Evolutionary conservation across 2,113 vertebrate species (phyloP).

Genomic region (Passer domesticus): DNA sequence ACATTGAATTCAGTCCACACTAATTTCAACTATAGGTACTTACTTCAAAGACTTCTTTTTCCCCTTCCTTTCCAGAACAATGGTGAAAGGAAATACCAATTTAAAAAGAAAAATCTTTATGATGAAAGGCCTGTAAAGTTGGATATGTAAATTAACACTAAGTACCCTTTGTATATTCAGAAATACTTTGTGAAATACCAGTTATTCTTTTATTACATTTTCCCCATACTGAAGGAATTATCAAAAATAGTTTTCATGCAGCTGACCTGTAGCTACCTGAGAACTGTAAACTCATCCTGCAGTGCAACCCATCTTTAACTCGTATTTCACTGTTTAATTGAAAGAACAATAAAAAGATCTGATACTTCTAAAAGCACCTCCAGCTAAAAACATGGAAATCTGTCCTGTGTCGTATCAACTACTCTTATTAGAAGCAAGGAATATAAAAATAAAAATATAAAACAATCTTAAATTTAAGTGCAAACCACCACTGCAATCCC

Average conservation of each 20-base stretch:
- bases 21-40: background rate
- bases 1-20: background rate
- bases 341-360: background rate
- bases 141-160: background rate
- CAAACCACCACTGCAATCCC: background rate
- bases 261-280: background rate
- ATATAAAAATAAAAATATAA: background rate
- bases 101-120: background rate
- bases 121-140: background rate
- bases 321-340: background rate
- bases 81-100: background rate
- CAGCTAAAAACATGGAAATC: background rate
- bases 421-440: background rate
- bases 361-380: background rate
- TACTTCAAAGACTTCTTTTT: background rate
- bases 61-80: background rate
- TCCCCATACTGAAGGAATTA: background rate
- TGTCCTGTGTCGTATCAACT: background rate
- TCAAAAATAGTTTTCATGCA: background rate
- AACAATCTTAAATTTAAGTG: background rate
- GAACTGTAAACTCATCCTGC: background rate
- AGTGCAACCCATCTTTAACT: background rate
- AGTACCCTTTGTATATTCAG: background rate
- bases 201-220: background rate
- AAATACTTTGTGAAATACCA: background rate